Percentiles rank a stretch among this genome's conserved stretches.
phyloP scores from a whole-genome alignment of 1,140 invertebrate species.

The Sinella curviseta region DNA sequence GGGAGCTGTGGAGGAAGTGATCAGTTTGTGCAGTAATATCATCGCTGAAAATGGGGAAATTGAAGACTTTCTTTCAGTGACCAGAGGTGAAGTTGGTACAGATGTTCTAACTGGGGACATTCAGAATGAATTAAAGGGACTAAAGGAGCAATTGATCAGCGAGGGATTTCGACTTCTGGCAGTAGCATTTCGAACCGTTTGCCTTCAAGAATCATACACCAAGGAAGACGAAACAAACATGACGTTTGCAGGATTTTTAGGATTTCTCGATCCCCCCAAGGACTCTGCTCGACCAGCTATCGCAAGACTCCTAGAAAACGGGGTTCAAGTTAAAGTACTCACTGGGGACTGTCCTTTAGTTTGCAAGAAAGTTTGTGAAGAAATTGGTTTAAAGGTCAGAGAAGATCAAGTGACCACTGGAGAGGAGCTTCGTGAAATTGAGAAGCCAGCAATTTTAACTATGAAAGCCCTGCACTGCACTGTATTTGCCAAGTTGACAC shows the following conservation, averaged over 20 bases:
- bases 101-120: not conserved
- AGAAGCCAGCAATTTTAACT: too few relatives aligned
- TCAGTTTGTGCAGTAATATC: conserved; percentile 24
- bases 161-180: conserved; percentile 28
- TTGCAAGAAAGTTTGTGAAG: conserved; percentile 34
- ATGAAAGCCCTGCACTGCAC: not conserved
- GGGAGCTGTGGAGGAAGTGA: conserved; percentile 33
- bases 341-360: conserved; percentile 30
- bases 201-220: not conserved
- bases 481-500: conserved; percentile 40
- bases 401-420: not conserved
- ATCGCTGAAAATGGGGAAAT: not conserved
- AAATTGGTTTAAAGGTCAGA: conserved; percentile 6
- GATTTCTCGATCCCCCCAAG: conserved; percentile 36
- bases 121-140: not conserved
- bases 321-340: conserved; percentile 29
- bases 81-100: not conserved
- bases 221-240: conserved; percentile 15
- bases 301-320: not conserved
- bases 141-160: conserved; percentile 9
- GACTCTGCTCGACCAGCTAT: conserved; percentile 14
- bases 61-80: not conserved
- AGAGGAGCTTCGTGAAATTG: not conserved
- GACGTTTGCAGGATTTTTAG: conserved; percentile 31
- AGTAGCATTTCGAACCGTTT: conserved; percentile 14